Percentiles rank a stretch among this genome's conserved stretches.
These are phyloP conservation scores for Gavia stellata DNA, from an alignment of 2,113 vertebrate genomes.

Conservation along the genomic window DNA sequence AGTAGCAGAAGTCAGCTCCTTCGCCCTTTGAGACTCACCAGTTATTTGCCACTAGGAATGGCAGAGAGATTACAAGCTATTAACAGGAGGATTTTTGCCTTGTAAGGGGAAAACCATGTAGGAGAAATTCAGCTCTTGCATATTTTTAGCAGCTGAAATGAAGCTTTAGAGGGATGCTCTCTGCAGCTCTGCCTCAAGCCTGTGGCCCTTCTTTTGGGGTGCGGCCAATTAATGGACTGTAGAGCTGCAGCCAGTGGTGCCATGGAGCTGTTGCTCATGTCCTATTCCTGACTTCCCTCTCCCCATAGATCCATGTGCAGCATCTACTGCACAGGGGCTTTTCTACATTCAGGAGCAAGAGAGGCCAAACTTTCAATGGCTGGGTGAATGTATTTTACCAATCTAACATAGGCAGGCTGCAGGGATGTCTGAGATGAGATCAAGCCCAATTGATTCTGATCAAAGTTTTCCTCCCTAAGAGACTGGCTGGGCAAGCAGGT, in stretches of 20 bases:
- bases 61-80: neutral
- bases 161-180: neutral
- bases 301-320: neutral
- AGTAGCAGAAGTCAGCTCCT: neutral
- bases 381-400: neutral
- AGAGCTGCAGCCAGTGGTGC: neutral
- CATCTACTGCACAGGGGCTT: neutral
- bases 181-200: neutral
- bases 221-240: fast-evolving
- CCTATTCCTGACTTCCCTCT: neutral
- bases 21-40: neutral
- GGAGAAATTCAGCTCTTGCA: neutral
- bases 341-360: neutral
- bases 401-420: no score
- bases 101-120: neutral
- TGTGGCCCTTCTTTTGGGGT: neutral
- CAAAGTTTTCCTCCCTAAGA: neutral
- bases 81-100: neutral
- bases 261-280: fast-evolving
- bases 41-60: neutral
- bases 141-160: neutral
- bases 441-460: neutral
- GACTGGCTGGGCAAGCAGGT: neutral
- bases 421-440: neutral
- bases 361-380: no score